A percentile compares a stretch with the other conserved stretches of the same genome.
Evolutionary conservation across 2,113 vertebrate genomes (phyloP).

Genomic region (Callithrix jacchus): DNA sequence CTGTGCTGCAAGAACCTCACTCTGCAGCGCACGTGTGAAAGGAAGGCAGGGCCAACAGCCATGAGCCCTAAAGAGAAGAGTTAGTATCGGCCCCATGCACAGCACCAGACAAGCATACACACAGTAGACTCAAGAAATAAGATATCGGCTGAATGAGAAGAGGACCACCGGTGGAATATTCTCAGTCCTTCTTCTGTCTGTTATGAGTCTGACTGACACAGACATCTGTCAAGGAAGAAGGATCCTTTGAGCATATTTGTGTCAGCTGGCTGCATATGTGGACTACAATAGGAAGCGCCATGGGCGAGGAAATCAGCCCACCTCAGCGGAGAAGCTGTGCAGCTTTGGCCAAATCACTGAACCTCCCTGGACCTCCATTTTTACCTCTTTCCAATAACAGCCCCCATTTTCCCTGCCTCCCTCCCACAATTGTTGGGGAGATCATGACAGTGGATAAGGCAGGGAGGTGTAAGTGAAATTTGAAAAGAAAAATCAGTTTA

Average conservation of each 20-base stretch:
- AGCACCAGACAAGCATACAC: neutral
- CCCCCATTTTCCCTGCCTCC: neutral
- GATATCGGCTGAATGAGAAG: neutral
- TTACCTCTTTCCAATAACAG: neutral
- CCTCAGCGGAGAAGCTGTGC: neutral
- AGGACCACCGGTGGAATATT: neutral
- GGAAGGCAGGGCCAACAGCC: neutral
- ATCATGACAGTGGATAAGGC: neutral
- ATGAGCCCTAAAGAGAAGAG: neutral
- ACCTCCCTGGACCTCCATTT: neutral
- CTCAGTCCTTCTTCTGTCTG: neutral
- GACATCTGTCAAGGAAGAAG: neutral
- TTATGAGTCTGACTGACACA: neutral
- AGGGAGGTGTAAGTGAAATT: neutral
- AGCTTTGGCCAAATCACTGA: neutral
- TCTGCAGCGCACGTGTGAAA: accelerated
- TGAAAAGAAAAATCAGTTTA: neutral
- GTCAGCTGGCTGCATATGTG: neutral
- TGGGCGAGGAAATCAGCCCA: neutral
- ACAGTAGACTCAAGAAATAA: neutral
- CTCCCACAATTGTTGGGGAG: neutral
- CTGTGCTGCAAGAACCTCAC: neutral
- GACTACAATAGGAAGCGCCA: neutral
- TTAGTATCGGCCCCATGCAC: neutral
- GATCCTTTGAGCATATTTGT: neutral